Percentiles rank a stretch among this genome's conserved stretches.
phyloP scores from a whole-genome alignment of 2,888 invertebrate genomes.

The Tenthredo distinguenda region DNA sequence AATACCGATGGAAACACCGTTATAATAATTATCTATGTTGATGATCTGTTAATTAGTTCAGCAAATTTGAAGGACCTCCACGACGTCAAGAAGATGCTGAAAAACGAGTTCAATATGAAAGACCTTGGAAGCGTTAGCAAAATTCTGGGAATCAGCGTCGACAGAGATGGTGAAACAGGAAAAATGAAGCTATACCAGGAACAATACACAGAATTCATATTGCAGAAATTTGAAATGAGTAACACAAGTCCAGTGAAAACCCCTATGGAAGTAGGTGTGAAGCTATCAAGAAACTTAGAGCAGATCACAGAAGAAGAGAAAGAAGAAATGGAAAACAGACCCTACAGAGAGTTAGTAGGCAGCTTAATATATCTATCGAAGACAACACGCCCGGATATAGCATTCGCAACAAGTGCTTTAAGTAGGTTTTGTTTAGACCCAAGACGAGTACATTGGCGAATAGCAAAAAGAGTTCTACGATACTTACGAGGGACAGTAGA shows the following conservation, averaged over 20 bases:
- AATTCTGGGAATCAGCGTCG: conserved; percentile 50
- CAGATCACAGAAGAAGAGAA: conserved; percentile 14
- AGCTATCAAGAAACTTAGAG: conserved; percentile 39
- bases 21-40: conserved; percentile 57
- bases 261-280: conserved; percentile 47
- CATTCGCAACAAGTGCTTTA: conserved; percentile 42
- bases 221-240: conserved; percentile 53
- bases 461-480: conserved; percentile 41
- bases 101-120: conserved; percentile 56
- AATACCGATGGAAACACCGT: conserved; percentile 27
- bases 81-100: conserved; percentile 54
- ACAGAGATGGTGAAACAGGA: conserved; percentile 49
- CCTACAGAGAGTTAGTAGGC: conserved; percentile 49
- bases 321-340: neutral
- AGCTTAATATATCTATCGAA: conserved; percentile 50
- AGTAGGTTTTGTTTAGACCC: conserved; percentile 49
- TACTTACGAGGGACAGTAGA: neutral
- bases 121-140: conserved; percentile 48
- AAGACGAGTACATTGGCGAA: conserved; percentile 12
- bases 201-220: conserved; percentile 18
- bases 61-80: conserved; percentile 54
- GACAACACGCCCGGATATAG: conserved; percentile 45
- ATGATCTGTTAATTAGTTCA: conserved; percentile 57
- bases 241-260: conserved; percentile 36
- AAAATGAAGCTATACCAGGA: conserved; percentile 31